A percentile compares a stretch with the other conserved stretches of the same genome.
Evolutionary conservation across 64 coral and sea anemone species (phyloP).

Genomic region (Montipora capricornis): DNA sequence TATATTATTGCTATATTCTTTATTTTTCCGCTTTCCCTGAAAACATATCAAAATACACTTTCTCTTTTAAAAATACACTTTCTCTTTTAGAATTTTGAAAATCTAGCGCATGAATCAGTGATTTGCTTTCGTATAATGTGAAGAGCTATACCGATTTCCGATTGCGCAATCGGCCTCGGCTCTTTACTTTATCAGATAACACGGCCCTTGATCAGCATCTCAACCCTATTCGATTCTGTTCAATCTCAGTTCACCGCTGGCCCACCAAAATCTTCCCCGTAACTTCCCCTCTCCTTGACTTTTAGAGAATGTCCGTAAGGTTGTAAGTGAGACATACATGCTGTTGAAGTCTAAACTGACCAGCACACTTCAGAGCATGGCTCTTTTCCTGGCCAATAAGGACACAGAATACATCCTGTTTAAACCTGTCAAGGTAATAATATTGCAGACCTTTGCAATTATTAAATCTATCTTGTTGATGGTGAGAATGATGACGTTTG

Average conservation of each 20-base stretch:
- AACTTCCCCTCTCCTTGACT: not conserved
- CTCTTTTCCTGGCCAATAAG: slow-evolving; percentile 95
- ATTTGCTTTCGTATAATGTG: too few species aligned
- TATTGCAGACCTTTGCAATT: not conserved
- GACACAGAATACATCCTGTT: slow-evolving; percentile 98
- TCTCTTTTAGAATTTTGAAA: too few species aligned
- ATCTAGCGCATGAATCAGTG: too few species aligned
- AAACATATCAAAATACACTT: too few species aligned
- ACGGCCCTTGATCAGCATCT: too few species aligned
- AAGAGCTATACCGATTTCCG: too few species aligned
- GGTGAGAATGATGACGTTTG: too few species aligned
- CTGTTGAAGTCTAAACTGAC: slow-evolving; percentile 97
- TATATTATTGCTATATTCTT: too few species aligned
- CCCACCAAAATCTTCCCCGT: not conserved
- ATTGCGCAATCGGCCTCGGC: not conserved
- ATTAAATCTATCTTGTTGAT: not conserved
- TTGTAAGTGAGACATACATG: slow-evolving; percentile 99
- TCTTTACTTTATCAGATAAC: not conserved
- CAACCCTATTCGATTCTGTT: not conserved
- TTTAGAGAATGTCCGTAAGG: slow-evolving; percentile 95
- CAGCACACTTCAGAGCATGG: slow-evolving; percentile 97
- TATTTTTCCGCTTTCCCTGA: too few species aligned
- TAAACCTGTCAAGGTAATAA: slow-evolving; percentile 99
- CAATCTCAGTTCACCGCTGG: not conserved
- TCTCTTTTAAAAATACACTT: too few species aligned